Conservation (phyloP, 2,797 vertebrate genomes). For the Bothrops alternatus region DNA sequence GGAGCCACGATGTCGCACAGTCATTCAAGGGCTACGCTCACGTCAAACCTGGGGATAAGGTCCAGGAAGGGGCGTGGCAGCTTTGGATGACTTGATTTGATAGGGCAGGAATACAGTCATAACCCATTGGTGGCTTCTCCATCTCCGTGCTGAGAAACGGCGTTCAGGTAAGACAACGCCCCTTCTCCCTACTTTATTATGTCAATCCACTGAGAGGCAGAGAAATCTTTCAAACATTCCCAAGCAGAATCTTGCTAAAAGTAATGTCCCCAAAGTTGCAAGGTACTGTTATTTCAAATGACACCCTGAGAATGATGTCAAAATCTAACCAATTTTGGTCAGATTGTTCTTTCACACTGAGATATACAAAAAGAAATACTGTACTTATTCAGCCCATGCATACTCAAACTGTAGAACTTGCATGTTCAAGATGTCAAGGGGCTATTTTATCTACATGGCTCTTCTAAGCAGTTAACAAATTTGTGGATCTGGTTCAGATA, state of each 20-base stretch:
- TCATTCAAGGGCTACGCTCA: no score
- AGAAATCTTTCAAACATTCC: slow-evolving; percentile 47
- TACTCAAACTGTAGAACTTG: neutral
- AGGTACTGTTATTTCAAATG: neutral
- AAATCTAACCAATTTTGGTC: slow-evolving; percentile 39
- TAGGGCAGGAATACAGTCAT: no score
- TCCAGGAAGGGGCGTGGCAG: no score
- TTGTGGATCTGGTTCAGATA: neutral
- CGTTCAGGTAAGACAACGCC: no score
- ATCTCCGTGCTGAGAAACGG: no score
- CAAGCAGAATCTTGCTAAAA: slow-evolving; percentile 17
- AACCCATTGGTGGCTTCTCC: no score
- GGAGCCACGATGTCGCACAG: no score
- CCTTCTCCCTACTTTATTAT: slow-evolving; percentile 12
- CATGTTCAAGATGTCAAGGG: neutral
- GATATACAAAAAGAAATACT: neutral
- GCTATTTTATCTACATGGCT: neutral
- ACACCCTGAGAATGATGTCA: neutral
- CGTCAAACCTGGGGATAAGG: no score
- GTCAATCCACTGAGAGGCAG: slow-evolving; percentile 29
- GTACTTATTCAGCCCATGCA: neutral
- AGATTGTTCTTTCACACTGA: slow-evolving; percentile 45
- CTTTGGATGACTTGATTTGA: no score
- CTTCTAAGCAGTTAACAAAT: neutral
- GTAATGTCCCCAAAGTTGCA: slow-evolving; percentile 16